phyloP scores from a whole-genome alignment of 2,888 invertebrate species.

The Pristionchus exspectatus region DNA sequence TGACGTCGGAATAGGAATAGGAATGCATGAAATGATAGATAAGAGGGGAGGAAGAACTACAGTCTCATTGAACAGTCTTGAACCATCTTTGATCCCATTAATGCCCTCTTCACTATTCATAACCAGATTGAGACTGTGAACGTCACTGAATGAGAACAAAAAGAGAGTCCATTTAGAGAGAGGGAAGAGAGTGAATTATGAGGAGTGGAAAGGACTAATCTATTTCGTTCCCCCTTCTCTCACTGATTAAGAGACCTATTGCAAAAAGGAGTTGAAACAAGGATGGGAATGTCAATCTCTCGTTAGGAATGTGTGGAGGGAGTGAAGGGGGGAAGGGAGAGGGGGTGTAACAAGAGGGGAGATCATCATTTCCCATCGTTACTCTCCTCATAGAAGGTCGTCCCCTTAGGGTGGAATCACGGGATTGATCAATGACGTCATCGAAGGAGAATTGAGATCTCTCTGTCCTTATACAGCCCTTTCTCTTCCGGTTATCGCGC shows the following conservation, averaged over 20 bases:
- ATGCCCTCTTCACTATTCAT: background rate
- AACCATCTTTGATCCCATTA: background rate
- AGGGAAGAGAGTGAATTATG: background rate
- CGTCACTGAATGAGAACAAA: background rate
- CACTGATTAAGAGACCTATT: background rate
- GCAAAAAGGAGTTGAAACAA: background rate
- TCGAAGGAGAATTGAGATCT: background rate
- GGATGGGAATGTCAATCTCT: background rate
- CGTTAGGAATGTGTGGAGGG: background rate
- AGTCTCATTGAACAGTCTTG: background rate
- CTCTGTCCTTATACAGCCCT: slow-evolving; percentile 32
- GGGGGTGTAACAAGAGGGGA: background rate
- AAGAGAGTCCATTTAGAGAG: slow-evolving; percentile 28
- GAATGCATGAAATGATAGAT: too few relatives aligned
- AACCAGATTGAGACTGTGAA: slow-evolving; percentile 23
- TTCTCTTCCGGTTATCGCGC: slow-evolving; percentile 45
- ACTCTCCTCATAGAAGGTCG: background rate
- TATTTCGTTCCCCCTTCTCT: background rate
- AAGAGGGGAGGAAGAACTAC: background rate
- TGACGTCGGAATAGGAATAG: too few relatives aligned
- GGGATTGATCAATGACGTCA: background rate
- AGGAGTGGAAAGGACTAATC: slow-evolving; percentile 10
- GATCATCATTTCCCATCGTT: background rate
- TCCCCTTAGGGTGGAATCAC: background rate
- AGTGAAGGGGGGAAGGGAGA: too few relatives aligned